Percentiles rank a stretch among this genome's conserved stretches.
Conservation (phyloP, 2,113 vertebrate genomes). For the Sander lucioperca region DNA sequence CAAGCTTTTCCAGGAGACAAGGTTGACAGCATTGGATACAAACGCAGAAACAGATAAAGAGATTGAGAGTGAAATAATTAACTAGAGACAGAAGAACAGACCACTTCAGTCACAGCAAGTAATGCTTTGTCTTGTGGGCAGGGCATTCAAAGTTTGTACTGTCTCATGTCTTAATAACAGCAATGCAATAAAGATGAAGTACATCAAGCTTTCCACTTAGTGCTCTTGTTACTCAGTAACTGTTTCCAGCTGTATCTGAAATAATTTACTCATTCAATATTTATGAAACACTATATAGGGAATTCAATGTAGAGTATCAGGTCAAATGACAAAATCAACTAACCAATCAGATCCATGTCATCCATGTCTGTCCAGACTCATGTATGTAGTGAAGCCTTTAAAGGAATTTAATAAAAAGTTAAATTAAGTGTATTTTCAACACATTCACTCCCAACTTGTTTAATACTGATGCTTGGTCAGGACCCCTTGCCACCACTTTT, state of each 20-base stretch:
- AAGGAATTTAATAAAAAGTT: too few relatives aligned
- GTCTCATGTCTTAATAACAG: conserved; percentile 46
- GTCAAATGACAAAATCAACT: too few relatives aligned
- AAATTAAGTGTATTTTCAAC: too few relatives aligned
- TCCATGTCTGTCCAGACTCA: too few relatives aligned
- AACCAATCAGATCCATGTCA: too few relatives aligned
- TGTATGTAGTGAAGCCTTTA: too few relatives aligned
- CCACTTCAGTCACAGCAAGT: conserved; percentile 6
- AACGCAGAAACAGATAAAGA: conserved; percentile 17
- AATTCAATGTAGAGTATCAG: not conserved
- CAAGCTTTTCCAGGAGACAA: conserved; percentile 11
- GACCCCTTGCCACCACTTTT: too few relatives aligned
- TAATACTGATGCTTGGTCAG: too few relatives aligned
- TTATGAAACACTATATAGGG: not conserved
- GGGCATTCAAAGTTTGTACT: conserved; percentile 16
- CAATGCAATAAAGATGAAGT: conserved; percentile 57
- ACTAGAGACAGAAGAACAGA: conserved; percentile 24
- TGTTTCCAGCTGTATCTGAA: not conserved
- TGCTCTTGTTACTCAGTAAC: conserved; percentile 17
- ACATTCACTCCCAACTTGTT: too few relatives aligned
- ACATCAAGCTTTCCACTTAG: conserved; percentile 7
- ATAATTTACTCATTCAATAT: conserved; percentile 30
- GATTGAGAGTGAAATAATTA: conserved; percentile 21
- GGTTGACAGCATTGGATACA: conserved; percentile 9
- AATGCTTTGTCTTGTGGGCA: conserved; percentile 1